Evolutionary conservation across 2,113 vertebrate species (phyloP).

Genomic region (Hoplias malabaricus): DNA sequence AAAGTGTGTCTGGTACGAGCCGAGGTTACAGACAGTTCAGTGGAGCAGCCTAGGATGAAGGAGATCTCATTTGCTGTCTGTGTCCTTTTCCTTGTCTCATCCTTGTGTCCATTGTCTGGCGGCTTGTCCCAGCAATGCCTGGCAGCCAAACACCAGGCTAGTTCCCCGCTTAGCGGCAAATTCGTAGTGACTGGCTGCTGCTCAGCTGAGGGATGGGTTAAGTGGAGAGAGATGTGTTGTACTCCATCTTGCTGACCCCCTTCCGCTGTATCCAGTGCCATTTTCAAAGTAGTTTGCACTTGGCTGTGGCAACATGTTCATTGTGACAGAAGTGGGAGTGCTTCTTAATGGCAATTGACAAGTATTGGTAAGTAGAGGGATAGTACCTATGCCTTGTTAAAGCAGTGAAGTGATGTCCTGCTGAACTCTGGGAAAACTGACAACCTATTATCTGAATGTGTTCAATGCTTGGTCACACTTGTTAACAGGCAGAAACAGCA

Average conservation of each 20-base stretch:
- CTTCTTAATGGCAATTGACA: neutral
- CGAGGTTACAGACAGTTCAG: constrained; percentile 55
- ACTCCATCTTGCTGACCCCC: constrained; percentile 2
- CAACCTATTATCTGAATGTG: constrained; percentile 72
- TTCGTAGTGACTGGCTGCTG: neutral
- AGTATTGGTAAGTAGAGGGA: neutral
- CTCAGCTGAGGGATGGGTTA: constrained; percentile 16
- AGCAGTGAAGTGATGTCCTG: neutral
- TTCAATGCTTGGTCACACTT: constrained; percentile 72
- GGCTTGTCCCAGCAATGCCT: neutral
- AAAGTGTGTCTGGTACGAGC: constrained; percentile 21
- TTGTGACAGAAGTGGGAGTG: neutral
- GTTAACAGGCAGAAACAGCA: constrained; percentile 61
- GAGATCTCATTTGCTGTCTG: constrained; percentile 31
- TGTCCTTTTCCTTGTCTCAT: constrained; percentile 6
- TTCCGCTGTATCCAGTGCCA: neutral
- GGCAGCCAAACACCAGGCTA: too few relatives aligned
- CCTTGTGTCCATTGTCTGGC: neutral
- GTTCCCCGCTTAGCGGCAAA: constrained; percentile 17
- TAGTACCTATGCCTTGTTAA: neutral
- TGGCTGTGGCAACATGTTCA: neutral
- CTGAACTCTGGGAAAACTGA: constrained; percentile 60
- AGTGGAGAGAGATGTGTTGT: neutral
- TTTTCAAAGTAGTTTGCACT: neutral
- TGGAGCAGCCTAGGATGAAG: constrained; percentile 34